Conservation (phyloP, 2,888 invertebrate species). For the Crocallis elinguaria region DNA sequence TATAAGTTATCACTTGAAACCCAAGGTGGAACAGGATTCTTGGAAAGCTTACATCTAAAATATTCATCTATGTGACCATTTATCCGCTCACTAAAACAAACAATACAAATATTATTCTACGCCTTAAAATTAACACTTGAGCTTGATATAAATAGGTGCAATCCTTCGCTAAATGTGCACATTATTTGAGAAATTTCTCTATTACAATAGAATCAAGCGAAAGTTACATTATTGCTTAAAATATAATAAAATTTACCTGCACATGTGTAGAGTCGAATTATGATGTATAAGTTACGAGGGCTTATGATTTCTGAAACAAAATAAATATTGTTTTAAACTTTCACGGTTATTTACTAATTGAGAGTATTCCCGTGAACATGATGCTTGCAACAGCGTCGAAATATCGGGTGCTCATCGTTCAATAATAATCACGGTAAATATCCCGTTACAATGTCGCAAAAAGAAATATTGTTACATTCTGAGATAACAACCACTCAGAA, state of each 20-base stretch:
- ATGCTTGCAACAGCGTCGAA: too few species aligned
- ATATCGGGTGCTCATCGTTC: too few species aligned
- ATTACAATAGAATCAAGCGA: constrained; percentile 40
- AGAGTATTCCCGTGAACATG: too few species aligned
- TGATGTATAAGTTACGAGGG: constrained; percentile 59
- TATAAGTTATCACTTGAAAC: constrained; percentile 82
- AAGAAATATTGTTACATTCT: too few species aligned
- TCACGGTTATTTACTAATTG: too few species aligned
- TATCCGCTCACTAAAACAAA: constrained; percentile 73
- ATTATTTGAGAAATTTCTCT: constrained; percentile 32
- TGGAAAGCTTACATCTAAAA: constrained; percentile 77
- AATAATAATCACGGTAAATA: too few species aligned
- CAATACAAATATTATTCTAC: constrained; percentile 44
- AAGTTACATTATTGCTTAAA: constrained; percentile 42
- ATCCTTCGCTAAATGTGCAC: constrained; percentile 39
- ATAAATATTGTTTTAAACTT: too few species aligned
- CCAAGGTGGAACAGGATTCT: constrained; percentile 81
- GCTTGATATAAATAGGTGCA: constrained; percentile 36
- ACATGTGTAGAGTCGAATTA: constrained; percentile 62
- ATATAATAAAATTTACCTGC: constrained; percentile 61
- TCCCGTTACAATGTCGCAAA: too few species aligned
- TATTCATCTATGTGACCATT: constrained; percentile 77
- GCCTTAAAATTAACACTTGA: constrained; percentile 40
- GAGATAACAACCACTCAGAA: too few species aligned
- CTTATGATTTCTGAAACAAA: constrained; percentile 79